These are phyloP conservation scores for Balaenoptera acutorostrata DNA, from an alignment of 2,113 vertebrate genomes.

Conservation along the genomic window DNA sequence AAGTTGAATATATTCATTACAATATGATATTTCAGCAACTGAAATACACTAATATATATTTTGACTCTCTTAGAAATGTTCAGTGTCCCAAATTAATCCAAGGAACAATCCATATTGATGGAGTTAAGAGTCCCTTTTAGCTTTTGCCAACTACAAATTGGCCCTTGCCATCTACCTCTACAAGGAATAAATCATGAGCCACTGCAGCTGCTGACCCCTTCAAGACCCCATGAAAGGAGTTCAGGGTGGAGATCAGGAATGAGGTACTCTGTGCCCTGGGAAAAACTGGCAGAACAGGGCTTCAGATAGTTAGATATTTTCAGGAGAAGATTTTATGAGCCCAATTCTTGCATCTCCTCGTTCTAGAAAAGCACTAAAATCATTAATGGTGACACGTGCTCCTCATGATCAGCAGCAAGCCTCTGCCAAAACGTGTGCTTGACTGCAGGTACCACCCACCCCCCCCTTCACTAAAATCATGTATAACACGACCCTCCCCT, in stretches of 20 bases:
- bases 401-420: not conserved
- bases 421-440: not conserved
- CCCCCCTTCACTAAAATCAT: not conserved
- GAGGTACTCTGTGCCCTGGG: not conserved
- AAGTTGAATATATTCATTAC: not conserved
- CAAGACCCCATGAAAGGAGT: not conserved
- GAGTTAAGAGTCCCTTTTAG: not conserved
- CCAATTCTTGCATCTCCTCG: not conserved
- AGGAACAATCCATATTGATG: not conserved
- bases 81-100: not conserved
- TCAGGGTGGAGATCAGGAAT: not conserved
- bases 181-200: not conserved
- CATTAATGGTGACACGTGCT: not conserved
- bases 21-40: not conserved
- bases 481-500: not conserved
- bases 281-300: not conserved
- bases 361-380: not conserved
- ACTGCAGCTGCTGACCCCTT: not conserved
- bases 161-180: not conserved
- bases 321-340: not conserved
- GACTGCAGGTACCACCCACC: not conserved
- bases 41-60: not conserved
- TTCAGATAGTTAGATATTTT: not conserved
- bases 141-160: not conserved
- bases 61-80: not conserved